Conservation (phyloP, 2,113 vertebrate genomes). For the Pygoscelis adeliae region DNA sequence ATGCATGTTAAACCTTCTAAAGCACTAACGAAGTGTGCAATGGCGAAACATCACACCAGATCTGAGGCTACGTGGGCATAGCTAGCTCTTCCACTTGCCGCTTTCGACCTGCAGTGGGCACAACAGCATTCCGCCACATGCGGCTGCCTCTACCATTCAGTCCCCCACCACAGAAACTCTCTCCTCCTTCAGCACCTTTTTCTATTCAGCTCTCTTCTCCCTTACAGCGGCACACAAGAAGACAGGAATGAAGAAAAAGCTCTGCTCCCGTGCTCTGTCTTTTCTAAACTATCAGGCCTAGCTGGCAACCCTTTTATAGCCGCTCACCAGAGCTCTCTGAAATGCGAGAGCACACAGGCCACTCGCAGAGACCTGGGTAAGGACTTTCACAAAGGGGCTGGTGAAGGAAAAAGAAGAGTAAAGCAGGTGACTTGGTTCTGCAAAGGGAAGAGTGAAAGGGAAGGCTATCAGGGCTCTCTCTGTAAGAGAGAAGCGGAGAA, state of each 20-base stretch:
- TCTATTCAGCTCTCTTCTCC: neutral
- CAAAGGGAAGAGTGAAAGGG: neutral
- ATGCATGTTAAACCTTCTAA: neutral
- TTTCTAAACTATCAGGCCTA: neutral
- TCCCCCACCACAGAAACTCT: rapidly evolving
- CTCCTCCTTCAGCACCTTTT: neutral
- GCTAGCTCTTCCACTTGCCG: neutral
- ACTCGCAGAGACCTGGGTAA: neutral
- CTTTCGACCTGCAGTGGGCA: neutral
- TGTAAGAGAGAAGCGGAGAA: neutral
- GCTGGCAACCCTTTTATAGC: neutral
- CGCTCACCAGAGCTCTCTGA: neutral
- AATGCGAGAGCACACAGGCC: neutral
- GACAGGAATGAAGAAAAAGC: neutral
- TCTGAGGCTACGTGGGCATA: neutral
- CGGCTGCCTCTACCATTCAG: rapidly evolving
- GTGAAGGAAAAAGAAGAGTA: neutral
- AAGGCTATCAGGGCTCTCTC: neutral
- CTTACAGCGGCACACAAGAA: neutral
- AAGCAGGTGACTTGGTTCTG: neutral
- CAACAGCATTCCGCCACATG: rapidly evolving
- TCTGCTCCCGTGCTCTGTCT: neutral
- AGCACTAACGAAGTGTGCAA: neutral
- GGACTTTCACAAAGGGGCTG: neutral
- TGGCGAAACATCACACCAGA: neutral